These are phyloP conservation scores for Cepphus grylle DNA, from an alignment of 2,113 vertebrate species.

Conservation along the genomic window DNA sequence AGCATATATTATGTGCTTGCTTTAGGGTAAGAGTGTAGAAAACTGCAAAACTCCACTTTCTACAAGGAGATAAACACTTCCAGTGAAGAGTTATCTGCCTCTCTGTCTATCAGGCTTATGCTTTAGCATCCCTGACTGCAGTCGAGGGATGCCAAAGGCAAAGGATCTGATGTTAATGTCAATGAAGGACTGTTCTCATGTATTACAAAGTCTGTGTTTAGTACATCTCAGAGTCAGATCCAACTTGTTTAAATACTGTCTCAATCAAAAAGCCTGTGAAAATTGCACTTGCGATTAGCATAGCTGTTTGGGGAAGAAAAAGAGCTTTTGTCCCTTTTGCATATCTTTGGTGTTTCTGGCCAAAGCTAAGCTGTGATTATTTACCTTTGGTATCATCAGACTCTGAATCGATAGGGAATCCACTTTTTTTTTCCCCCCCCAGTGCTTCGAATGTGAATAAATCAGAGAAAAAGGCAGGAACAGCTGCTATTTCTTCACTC, in stretches of 20 bases:
- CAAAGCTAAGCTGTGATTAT: not conserved
- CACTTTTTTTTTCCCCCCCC: not conserved
- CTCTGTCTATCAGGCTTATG: not conserved
- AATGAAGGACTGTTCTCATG: not conserved
- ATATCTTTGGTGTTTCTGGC: not conserved
- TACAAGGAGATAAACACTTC: not conserved
- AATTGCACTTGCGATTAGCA: not conserved
- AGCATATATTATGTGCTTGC: not conserved
- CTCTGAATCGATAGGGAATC: not conserved
- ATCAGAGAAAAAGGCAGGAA: slow-evolving; percentile 3
- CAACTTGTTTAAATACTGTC: not conserved
- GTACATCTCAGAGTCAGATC: not conserved
- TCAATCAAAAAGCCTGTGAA: not conserved
- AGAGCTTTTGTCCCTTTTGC: not conserved
- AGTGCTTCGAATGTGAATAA: not conserved
- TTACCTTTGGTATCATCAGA: not conserved
- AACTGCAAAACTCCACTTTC: not conserved
- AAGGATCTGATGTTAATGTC: not conserved
- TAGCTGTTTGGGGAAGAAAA: not conserved
- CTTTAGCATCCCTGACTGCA: not conserved
- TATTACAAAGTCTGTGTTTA: not conserved
- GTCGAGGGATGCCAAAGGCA: not conserved
- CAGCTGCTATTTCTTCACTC: slow-evolving; percentile 29
- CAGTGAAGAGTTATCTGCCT: not conserved
- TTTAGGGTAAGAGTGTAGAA: not conserved